phyloP scores from a whole-genome alignment of 2,797 vertebrate species.

The Muscicapa striata region DNA sequence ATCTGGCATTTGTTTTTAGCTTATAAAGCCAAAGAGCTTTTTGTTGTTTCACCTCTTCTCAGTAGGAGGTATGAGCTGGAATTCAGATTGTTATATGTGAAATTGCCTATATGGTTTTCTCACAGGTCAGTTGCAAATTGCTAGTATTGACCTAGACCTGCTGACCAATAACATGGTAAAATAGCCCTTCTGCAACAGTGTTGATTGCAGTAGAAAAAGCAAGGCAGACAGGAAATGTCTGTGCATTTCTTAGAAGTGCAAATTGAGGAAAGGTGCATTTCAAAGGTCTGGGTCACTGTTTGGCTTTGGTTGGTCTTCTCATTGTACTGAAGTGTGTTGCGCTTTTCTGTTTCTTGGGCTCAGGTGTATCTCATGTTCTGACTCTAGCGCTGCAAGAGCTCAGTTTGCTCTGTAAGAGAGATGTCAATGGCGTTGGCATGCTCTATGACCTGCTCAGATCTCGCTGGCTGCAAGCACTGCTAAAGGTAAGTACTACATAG shows the following conservation, averaged over 20 bases:
- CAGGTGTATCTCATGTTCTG: constrained; percentile 87
- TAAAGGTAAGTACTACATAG: constrained; percentile 80
- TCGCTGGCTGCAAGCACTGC: constrained; percentile 89
- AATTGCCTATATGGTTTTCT: not conserved
- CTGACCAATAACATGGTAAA: not conserved
- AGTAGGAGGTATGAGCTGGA: not conserved
- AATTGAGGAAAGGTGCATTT: not conserved
- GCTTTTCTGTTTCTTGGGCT: constrained; percentile 46
- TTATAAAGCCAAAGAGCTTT: not conserved
- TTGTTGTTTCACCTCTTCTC: not conserved
- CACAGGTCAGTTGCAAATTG: not conserved
- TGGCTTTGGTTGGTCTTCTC: not conserved
- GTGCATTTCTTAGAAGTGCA: not conserved
- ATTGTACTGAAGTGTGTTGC: constrained; percentile 52
- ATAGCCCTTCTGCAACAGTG: not conserved
- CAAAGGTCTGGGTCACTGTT: constrained; percentile 16
- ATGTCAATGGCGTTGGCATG: constrained; percentile 83
- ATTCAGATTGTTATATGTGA: not conserved
- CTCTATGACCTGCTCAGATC: constrained; percentile 87
- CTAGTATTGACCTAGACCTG: not conserved
- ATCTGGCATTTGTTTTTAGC: not conserved
- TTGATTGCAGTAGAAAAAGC: not conserved
- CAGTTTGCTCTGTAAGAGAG: constrained; percentile 81
- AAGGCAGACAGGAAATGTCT: not conserved
- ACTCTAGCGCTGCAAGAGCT: constrained; percentile 86